Evolutionary conservation across 92 coral and sea anemone species (phyloP), one percentile per base, ranked within the genome.

Genomic region (Epizoanthus illoricatus): DNA sequence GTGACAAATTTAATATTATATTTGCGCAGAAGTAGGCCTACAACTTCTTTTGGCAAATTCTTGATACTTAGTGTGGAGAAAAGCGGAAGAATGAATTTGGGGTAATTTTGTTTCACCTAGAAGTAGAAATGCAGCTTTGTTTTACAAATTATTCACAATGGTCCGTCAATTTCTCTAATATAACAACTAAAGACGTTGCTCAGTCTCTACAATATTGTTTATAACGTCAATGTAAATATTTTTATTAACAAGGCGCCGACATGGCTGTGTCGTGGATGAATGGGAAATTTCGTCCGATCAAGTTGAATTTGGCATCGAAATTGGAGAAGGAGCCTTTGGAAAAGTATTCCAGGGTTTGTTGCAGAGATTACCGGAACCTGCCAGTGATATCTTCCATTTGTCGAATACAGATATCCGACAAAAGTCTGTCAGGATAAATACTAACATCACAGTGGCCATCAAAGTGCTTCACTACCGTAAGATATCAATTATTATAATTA

Each of bases 271-370:
- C 6, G 0, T 63, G 59, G 82, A 78, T 15, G 82, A 78, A 13
- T 78, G 82, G 82, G 82, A 78, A 63, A 64, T 78, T 20, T 12
- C 24, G 15, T 72, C 71, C 3, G 82, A 63, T 13, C 71, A 78
- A 43, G 47, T 78, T 41, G 71, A 78, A 3, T 78, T 78, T 45
- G 82, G 82, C 24, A 62, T 78, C 59, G 82, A 78, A 64, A 78
- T 78, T 7, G 82, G 82, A 61, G 82, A 78, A 62, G 82, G 82
- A 3, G 82, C 82, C 20, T 78, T 78, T 78, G 82, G 82, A 19
- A 78, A 62, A 64, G 82, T 78, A 13, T 78, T 41, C 43, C 71
- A 63, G 17, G 82, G 82, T 42, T 20, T n/a, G 42, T 61, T 78
- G 5, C 18, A 40, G 5, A 78, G 40, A 0, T 18, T 78, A 19